Evolutionary conservation across 1,140 invertebrate genomes (phyloP).

Genomic region (Brachionus manjavacas): DNA sequence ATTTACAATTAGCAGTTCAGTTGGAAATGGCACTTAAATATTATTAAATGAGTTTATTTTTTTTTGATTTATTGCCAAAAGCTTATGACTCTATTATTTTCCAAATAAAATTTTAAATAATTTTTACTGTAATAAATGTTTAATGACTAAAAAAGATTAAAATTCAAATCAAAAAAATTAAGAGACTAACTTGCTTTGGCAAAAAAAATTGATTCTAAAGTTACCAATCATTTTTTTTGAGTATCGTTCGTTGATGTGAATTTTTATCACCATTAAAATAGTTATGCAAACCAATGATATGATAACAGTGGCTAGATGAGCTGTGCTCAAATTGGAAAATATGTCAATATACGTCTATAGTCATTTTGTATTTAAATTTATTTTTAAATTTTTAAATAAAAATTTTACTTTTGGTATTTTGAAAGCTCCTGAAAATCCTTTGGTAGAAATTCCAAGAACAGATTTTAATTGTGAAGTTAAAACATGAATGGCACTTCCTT

Average conservation of each 20-base stretch:
- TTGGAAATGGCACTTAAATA: conserved; percentile 50
- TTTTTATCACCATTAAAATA: conserved; percentile 54
- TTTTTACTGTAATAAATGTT: not conserved
- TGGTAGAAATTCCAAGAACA: conserved; percentile 53
- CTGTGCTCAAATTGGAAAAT: not conserved
- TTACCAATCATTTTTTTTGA: conserved; percentile 47
- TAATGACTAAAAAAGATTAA: not conserved
- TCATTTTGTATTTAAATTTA: not conserved
- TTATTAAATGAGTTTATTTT: not conserved
- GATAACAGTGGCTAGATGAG: conserved; percentile 45
- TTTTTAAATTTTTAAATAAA: not conserved
- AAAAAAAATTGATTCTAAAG: not conserved
- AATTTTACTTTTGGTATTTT: conserved; percentile 57
- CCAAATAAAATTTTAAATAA: too few species aligned
- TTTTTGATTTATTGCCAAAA: not conserved
- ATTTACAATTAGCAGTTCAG: conserved; percentile 56
- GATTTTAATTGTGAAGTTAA: conserved; percentile 58
- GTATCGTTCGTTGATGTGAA: conserved; percentile 51
- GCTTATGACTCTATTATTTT: not conserved
- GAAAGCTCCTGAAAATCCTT: conserved; percentile 51
- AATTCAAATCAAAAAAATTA: not conserved
- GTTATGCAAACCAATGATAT: conserved; percentile 51
- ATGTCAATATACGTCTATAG: conserved; percentile 8
- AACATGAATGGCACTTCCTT: conserved; percentile 56
- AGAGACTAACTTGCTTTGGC: not conserved